These are phyloP conservation scores for Neotoxoptera formosana DNA, from an alignment of 1,140 invertebrate species.

Conservation along the genomic window DNA sequence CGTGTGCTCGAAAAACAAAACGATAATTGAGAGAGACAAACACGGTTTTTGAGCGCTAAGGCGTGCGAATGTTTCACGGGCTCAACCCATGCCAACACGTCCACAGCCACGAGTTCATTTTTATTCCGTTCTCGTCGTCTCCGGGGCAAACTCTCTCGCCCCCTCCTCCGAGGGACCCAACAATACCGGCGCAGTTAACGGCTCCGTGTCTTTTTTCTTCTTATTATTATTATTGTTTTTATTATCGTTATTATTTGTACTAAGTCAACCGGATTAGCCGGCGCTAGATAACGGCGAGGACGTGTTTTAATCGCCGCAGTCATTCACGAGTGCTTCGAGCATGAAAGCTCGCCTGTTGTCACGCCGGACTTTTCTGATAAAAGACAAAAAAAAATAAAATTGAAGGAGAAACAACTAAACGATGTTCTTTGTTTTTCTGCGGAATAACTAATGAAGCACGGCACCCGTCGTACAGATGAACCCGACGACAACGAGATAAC, in stretches of 20 bases:
- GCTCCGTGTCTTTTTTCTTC: background rate
- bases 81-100: background rate
- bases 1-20: background rate
- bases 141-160: no score
- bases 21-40: background rate
- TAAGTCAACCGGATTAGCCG: background rate
- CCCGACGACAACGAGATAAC: background rate
- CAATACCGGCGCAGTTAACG: background rate
- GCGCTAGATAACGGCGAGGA: background rate
- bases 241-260: background rate
- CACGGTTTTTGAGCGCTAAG: background rate
- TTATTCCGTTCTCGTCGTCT: conserved; percentile 30
- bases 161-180: no score
- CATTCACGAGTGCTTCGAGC: background rate
- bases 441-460: background rate
- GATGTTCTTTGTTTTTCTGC: background rate
- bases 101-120: background rate
- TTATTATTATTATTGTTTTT: background rate
- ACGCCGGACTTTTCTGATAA: background rate
- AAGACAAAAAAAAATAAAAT: background rate
- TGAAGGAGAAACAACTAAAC: background rate
- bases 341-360: background rate
- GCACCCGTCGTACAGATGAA: background rate
- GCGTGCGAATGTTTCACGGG: conserved; percentile 9
- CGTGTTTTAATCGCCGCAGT: conserved; percentile 24